A percentile compares a stretch with the other conserved stretches of the same genome.
Conservation (phyloP, 2,888 invertebrate species). For the Hypsopygia costalis region DNA sequence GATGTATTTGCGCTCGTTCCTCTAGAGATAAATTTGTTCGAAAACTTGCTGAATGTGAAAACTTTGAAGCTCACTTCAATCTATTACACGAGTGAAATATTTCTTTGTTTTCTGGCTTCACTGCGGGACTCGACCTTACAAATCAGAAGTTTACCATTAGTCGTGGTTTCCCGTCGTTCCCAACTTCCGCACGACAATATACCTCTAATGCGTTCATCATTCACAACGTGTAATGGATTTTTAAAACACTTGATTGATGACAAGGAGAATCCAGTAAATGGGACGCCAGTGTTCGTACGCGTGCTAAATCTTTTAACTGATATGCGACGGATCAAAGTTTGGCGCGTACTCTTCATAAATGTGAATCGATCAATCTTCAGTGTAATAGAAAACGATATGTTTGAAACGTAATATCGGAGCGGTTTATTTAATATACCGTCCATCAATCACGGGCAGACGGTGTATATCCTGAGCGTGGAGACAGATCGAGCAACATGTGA, state of each 20-base stretch:
- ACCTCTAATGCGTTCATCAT: constrained; percentile 30
- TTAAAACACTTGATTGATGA: constrained; percentile 2
- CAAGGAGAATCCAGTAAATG: constrained; percentile 11
- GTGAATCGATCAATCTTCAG: constrained; percentile 62
- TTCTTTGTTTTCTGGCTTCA: constrained; percentile 76
- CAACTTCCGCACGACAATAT: constrained; percentile 13
- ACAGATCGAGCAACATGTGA: constrained; percentile 68
- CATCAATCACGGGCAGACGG: constrained; percentile 65
- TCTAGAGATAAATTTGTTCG: constrained; percentile 77
- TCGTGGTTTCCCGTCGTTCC: constrained; percentile 14
- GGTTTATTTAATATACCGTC: constrained; percentile 73
- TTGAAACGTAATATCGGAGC: constrained; percentile 69
- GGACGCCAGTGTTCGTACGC: constrained; percentile 8
- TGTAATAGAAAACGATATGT: constrained; percentile 65
- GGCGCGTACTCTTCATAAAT: constrained; percentile 36
- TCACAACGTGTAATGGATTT: constrained; percentile 23
- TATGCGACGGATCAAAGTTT: constrained; percentile 19
- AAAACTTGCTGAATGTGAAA: constrained; percentile 78
- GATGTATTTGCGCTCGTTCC: constrained; percentile 73
- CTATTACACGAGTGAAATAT: constrained; percentile 79
- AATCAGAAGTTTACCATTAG: constrained; percentile 65
- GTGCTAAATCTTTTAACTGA: constrained; percentile 12
- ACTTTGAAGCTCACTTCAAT: constrained; percentile 79
- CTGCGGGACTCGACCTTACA: constrained; percentile 55
- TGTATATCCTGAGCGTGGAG: constrained; percentile 51